A percentile compares a stretch with the other conserved stretches of the same genome.
Conservation (phyloP, 1,140 invertebrate genomes). For the Drosophila lini region DNA sequence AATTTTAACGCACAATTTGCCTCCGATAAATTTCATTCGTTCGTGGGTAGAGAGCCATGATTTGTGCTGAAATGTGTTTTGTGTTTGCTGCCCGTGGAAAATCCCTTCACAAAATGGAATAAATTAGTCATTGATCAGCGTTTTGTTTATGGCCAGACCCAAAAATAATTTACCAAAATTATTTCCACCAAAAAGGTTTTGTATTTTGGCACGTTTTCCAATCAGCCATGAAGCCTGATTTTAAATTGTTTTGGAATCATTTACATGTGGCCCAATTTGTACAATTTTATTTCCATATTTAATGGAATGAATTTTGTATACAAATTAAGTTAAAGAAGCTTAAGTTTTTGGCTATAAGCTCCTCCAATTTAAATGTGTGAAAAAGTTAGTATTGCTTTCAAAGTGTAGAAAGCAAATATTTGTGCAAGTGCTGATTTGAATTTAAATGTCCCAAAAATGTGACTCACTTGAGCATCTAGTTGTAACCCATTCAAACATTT, state of each 20-base stretch:
- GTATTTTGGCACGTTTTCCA: constrained; percentile 17
- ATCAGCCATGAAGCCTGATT: neutral
- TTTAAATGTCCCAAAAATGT: constrained; percentile 28
- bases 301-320: neutral
- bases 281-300: neutral
- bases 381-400: neutral
- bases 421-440: constrained; percentile 35
- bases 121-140: constrained; percentile 31
- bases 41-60: constrained; percentile 19
- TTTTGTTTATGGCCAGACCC: neutral
- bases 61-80: constrained; percentile 25
- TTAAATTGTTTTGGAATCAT: neutral
- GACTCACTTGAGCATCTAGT: constrained; percentile 8
- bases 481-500: constrained; percentile 38
- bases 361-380: neutral
- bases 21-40: constrained; percentile 16
- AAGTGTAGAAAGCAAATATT: constrained; percentile 31
- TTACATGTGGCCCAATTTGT: neutral
- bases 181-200: constrained; percentile 16
- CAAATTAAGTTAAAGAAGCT: neutral
- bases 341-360: neutral
- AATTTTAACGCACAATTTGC: constrained; percentile 74
- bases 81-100: constrained; percentile 7
- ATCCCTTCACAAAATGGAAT: constrained; percentile 28
- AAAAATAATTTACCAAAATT: constrained; percentile 3